Percentiles rank a stretch among this genome's conserved stretches.
phyloP scores from a whole-genome alignment of 2,113 vertebrate species.

The Regulus satrapa region DNA sequence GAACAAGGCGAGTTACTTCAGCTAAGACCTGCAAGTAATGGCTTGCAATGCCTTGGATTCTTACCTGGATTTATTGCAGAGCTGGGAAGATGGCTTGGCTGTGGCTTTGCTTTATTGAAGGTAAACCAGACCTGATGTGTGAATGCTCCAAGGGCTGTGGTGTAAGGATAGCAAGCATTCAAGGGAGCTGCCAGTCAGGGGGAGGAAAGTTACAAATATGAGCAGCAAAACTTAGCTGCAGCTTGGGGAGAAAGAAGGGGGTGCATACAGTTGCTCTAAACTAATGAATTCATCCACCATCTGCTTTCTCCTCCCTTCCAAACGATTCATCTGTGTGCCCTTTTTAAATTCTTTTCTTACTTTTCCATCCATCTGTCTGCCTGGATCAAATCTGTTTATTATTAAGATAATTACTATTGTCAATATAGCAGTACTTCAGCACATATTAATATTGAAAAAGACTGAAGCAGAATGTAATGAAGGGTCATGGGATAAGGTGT shows the following conservation, averaged over 20 bases:
- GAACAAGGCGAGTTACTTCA: too few relatives aligned
- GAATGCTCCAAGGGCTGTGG: background rate
- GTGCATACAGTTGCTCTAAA: background rate
- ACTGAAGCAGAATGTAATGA: background rate
- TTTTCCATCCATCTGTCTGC: constrained; percentile 39
- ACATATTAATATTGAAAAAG: background rate
- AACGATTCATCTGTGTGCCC: constrained; percentile 15
- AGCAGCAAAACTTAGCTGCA: background rate
- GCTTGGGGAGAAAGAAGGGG: background rate
- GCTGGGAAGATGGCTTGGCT: background rate
- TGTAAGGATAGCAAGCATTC: background rate
- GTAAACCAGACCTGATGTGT: rapidly evolving
- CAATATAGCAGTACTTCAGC: background rate
- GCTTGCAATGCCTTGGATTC: background rate
- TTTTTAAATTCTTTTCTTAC: constrained; percentile 2
- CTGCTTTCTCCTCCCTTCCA: constrained; percentile 21
- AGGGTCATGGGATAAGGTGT: background rate
- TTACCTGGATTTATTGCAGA: background rate
- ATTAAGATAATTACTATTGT: background rate
- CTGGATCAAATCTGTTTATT: background rate
- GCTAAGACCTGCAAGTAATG: background rate
- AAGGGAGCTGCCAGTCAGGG: background rate
- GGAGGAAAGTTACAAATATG: background rate
- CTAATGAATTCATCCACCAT: constrained; percentile 13
- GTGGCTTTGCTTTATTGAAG: background rate